Evolutionary conservation across 1,140 invertebrate genomes (phyloP).

Genomic region (Planococcus citri): DNA sequence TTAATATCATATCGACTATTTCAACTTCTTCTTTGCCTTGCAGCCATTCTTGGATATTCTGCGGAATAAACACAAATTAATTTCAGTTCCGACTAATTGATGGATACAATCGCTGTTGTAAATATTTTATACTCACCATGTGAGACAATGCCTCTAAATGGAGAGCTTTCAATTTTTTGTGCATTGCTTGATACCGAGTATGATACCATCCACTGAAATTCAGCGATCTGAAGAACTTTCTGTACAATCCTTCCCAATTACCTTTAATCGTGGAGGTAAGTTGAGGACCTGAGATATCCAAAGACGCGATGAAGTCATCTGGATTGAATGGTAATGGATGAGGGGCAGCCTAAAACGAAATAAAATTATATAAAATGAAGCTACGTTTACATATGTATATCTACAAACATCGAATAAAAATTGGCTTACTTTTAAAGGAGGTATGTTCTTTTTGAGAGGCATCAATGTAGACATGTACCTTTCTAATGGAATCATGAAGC

Average conservation of each 20-base stretch:
- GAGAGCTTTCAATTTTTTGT: conserved; percentile 73
- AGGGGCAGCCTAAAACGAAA: conserved; percentile 57
- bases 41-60: conserved; percentile 83
- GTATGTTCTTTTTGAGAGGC: conserved; percentile 94
- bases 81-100: too few relatives aligned
- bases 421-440: conserved; percentile 79
- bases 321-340: conserved; percentile 83
- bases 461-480: conserved; percentile 93
- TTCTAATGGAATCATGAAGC: conserved; percentile 97
- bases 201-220: conserved; percentile 96
- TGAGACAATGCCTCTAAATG: conserved; percentile 83
- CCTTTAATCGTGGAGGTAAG: conserved; percentile 90
- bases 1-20: conserved; percentile 84
- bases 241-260: conserved; percentile 89
- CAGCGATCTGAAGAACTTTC: conserved; percentile 75
- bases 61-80: conserved; percentile 25
- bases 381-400: too few relatives aligned
- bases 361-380: conserved; percentile 22
- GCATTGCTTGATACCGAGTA: conserved; percentile 68
- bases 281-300: conserved; percentile 85
- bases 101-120: too few relatives aligned
- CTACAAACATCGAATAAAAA: too few relatives aligned
- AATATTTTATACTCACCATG: conserved; percentile 43
- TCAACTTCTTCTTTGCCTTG: conserved; percentile 87
- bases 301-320: conserved; percentile 81